Percentiles rank a stretch among this genome's conserved stretches.
These are phyloP conservation scores for Tetranychus piercei DNA, from an alignment of 2,888 invertebrate species.

Conservation along the genomic window DNA sequence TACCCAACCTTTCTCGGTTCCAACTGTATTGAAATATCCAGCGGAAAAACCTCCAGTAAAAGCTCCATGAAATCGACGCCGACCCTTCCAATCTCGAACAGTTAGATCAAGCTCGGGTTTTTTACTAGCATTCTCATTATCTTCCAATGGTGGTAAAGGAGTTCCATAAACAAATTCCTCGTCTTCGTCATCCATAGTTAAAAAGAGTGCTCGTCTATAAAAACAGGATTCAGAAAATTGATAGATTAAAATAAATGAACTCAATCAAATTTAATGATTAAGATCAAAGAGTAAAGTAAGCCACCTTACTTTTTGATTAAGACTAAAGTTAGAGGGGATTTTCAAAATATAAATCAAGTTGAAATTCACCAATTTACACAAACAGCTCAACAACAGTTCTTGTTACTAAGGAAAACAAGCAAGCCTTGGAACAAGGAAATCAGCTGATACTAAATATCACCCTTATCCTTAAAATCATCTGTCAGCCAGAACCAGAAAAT, in stretches of 20 bases:
- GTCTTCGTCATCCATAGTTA: not conserved
- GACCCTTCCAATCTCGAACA: constrained; percentile 69
- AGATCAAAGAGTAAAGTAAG: too few relatives aligned
- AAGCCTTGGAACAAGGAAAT: not conserved
- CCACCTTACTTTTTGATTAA: too few relatives aligned
- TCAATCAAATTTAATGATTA: too few relatives aligned
- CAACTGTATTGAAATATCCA: constrained; percentile 90
- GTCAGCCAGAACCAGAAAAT: not conserved
- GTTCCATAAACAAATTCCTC: constrained; percentile 46
- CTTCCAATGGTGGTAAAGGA: constrained; percentile 58
- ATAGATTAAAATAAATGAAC: not conserved
- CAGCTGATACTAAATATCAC: not conserved
- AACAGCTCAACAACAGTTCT: too few relatives aligned
- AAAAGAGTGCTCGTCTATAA: not conserved
- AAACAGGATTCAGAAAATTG: not conserved
- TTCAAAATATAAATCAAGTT: too few relatives aligned
- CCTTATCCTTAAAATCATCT: not conserved
- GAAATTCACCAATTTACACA: too few relatives aligned
- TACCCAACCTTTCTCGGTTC: constrained; percentile 72
- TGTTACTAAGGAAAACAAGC: too few relatives aligned
- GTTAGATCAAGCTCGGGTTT: constrained; percentile 67
- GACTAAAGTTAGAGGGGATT: too few relatives aligned
- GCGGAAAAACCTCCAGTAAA: constrained; percentile 97
- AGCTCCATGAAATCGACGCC: constrained; percentile 87
- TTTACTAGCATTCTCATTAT: constrained; percentile 61